Percentiles rank a stretch among this genome's conserved stretches.
Evolutionary conservation across 2,113 vertebrate species (phyloP).

Genomic region (Chascanopsetta lugubris): DNA sequence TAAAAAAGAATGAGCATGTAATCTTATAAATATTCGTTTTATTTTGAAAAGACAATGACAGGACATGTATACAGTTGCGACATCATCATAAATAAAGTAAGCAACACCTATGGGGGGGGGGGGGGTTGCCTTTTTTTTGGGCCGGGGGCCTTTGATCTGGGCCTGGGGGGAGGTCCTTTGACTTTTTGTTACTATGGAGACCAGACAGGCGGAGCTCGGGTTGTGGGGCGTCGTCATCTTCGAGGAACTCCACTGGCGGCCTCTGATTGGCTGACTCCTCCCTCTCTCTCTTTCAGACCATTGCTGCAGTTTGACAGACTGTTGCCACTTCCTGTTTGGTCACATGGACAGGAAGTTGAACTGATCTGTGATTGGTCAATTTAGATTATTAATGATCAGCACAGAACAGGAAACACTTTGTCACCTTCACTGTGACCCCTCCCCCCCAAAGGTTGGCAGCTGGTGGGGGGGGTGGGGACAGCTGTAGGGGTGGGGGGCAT

Average conservation of each 20-base stretch:
- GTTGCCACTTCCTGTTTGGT: constrained; percentile 87
- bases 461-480: constrained; percentile 84
- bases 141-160: constrained; percentile 67
- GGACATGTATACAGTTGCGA: too few relatives aligned
- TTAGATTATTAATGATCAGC: background rate
- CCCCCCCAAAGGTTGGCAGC: constrained; percentile 77
- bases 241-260: constrained; percentile 67
- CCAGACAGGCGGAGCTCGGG: constrained; percentile 81
- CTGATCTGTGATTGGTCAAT: background rate
- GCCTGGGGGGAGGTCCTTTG: background rate
- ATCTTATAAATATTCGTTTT: background rate
- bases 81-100: too few relatives aligned
- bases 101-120: background rate
- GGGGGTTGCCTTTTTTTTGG: too few relatives aligned
- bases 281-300: constrained; percentile 75
- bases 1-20: too few relatives aligned
- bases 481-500: constrained; percentile 90
- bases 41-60: background rate
- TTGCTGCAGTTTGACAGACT: constrained; percentile 90
- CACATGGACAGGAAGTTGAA: background rate
- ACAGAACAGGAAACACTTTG: background rate
- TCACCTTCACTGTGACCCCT: constrained; percentile 89
- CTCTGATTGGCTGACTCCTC: constrained; percentile 84
- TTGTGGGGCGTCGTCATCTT: constrained; percentile 70
- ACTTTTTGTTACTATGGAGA: constrained; percentile 81